These are phyloP conservation scores for Mythimna loreyi DNA, from an alignment of 2,888 invertebrate species.

Conservation along the genomic window DNA sequence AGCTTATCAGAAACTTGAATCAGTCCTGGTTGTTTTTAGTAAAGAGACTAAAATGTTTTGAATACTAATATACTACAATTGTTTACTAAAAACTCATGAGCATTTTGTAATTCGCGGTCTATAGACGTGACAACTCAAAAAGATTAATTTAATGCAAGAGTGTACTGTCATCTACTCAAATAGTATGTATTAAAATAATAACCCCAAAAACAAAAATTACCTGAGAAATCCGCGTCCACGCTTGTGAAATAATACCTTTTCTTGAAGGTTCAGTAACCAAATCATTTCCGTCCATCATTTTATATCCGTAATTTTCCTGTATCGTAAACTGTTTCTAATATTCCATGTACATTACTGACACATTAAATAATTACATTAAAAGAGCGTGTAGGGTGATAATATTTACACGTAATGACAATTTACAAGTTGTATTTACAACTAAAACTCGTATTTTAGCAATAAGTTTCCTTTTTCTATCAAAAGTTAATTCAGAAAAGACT, in stretches of 20 bases:
- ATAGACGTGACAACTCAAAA: conserved; percentile 47
- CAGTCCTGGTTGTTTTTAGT: neutral
- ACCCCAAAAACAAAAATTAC: conserved; percentile 75
- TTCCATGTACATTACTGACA: conserved; percentile 71
- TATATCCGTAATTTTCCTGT: conserved; percentile 70
- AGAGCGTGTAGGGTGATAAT: conserved; percentile 33
- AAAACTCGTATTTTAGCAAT: conserved; percentile 49
- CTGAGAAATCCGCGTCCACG: conserved; percentile 93
- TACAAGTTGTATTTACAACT: conserved; percentile 59
- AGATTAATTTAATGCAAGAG: conserved; percentile 21
- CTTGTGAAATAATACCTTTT: conserved; percentile 92
- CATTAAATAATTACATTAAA: conserved; percentile 30
- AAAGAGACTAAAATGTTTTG: neutral
- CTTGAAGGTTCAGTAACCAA: conserved; percentile 90
- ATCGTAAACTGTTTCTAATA: conserved; percentile 58
- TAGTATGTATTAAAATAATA: conserved; percentile 18
- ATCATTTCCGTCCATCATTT: conserved; percentile 94
- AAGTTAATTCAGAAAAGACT: conserved; percentile 51
- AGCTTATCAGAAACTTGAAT: neutral
- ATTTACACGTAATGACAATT: conserved; percentile 61
- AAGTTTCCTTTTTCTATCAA: conserved; percentile 41
- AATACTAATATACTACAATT: neutral
- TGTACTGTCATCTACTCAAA: conserved; percentile 39
- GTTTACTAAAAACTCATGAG: neutral
- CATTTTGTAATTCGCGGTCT: conserved; percentile 49